Conservation (phyloP, 2,888 invertebrate species). For the Plebejus anna region DNA sequence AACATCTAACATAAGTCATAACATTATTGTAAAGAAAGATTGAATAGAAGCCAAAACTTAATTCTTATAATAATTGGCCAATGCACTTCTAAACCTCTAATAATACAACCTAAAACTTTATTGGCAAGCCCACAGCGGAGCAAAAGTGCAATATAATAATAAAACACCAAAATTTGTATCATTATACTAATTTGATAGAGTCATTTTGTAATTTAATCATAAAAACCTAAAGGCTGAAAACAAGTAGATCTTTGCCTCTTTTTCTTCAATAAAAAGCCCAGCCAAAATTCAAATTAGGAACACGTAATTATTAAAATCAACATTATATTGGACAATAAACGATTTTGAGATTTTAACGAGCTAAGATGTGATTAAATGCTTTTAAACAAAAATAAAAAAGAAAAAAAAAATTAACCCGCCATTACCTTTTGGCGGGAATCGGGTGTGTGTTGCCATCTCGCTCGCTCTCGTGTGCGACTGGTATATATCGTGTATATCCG, state of each 20-base stretch:
- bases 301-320: slow-evolving; percentile 25
- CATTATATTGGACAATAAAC: slow-evolving; percentile 34
- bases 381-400: slow-evolving; percentile 68
- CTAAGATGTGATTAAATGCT: slow-evolving; percentile 60
- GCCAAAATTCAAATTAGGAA: slow-evolving; percentile 25
- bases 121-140: not conserved
- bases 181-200: slow-evolving; percentile 23
- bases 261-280: slow-evolving; percentile 12
- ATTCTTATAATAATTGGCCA: not conserved
- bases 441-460: slow-evolving; percentile 43
- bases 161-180: slow-evolving; percentile 10
- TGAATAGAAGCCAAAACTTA: not conserved
- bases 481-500: slow-evolving; percentile 32
- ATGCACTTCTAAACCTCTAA: not conserved
- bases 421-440: slow-evolving; percentile 47
- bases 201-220: slow-evolving; percentile 16
- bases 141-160: slow-evolving; percentile 1
- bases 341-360: slow-evolving; percentile 46
- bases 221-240: slow-evolving; percentile 17
- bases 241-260: slow-evolving; percentile 5
- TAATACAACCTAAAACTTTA: not conserved
- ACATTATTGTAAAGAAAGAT: not conserved
- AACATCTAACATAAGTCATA: too few species aligned
- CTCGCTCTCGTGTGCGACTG: slow-evolving; percentile 35
- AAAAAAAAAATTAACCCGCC: slow-evolving; percentile 64